Percentiles rank a stretch among this genome's conserved stretches.
phyloP scores from a whole-genome alignment of 2,797 vertebrate species.

The Apogon hyalosoma region DNA sequence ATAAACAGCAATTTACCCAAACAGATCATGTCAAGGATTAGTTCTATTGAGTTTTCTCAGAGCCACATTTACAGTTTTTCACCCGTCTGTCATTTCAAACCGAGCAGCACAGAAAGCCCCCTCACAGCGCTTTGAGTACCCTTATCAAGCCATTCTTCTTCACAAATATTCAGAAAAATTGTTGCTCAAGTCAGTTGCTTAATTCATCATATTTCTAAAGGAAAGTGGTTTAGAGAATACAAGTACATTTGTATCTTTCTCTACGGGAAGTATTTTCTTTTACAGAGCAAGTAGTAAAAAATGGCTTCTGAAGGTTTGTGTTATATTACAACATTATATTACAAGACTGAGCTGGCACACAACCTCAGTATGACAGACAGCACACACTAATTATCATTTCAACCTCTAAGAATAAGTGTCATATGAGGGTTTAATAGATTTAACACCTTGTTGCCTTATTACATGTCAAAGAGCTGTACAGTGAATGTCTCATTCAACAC shows the following conservation, averaged over 20 bases:
- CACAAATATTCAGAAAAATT: constrained; percentile 14
- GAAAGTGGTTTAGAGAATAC: not conserved
- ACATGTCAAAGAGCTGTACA: constrained; percentile 14
- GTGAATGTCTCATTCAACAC: not conserved
- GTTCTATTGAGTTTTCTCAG: constrained; percentile 43
- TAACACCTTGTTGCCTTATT: not conserved
- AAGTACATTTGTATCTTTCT: not conserved
- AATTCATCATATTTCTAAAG: constrained; percentile 25
- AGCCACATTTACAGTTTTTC: constrained; percentile 30
- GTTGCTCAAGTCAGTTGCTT: constrained; percentile 10
- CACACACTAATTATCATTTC: constrained; percentile 27
- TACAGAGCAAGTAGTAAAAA: constrained; percentile 35
- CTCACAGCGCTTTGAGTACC: constrained; percentile 13
- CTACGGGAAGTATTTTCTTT: constrained; percentile 4
- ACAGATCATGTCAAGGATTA: constrained; percentile 43
- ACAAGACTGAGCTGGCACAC: not conserved
- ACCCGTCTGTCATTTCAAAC: constrained; percentile 22
- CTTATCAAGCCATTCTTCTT: constrained; percentile 30
- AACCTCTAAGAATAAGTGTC: not conserved
- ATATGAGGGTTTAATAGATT: constrained; percentile 21
- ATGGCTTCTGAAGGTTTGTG: not conserved
- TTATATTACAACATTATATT: constrained; percentile 25
- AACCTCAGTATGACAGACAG: not conserved
- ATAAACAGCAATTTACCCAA: constrained; percentile 54
- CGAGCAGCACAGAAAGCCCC: constrained; percentile 28